Evolutionary conservation across 2,797 vertebrate genomes (phyloP).

Genomic region (Tenualosa thibaudeaui): DNA sequence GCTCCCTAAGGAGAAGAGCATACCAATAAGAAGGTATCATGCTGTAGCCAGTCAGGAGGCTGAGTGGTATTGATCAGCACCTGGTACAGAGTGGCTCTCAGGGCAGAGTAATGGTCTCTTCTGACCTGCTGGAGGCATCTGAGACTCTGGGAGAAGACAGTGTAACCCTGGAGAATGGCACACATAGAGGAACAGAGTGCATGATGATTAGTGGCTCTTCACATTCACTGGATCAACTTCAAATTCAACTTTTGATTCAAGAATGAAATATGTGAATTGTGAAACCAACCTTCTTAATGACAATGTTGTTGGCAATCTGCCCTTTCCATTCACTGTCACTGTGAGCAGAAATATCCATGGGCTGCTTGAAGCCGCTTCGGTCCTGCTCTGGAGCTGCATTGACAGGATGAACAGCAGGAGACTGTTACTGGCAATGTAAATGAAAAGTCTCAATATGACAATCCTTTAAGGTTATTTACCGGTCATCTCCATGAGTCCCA

Average conservation of each 20-base stretch:
- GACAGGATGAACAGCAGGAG: background rate
- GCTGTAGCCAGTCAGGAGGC: slow-evolving; percentile 83
- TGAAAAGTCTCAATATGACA: background rate
- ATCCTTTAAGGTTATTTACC: slow-evolving; percentile 52
- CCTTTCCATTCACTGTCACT: slow-evolving; percentile 93
- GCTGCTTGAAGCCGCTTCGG: slow-evolving; percentile 80
- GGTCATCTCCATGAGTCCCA: slow-evolving; percentile 53
- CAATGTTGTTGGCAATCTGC: slow-evolving; percentile 85
- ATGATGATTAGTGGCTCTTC: background rate
- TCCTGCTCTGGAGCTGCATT: slow-evolving; percentile 60
- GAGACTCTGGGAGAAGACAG: slow-evolving; percentile 85
- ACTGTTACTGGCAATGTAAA: background rate
- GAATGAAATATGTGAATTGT: background rate
- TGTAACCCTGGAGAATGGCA: slow-evolving; percentile 72
- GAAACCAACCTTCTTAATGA: slow-evolving; percentile 86
- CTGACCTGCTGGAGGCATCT: slow-evolving; percentile 81
- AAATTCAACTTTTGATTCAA: background rate
- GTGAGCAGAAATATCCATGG: slow-evolving; percentile 87
- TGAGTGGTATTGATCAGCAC: slow-evolving; percentile 78
- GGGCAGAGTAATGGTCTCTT: slow-evolving; percentile 96
- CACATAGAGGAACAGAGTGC: slow-evolving; percentile 24
- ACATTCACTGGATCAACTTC: background rate
- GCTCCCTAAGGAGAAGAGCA: too few relatives aligned
- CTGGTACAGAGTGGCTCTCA: slow-evolving; percentile 94
- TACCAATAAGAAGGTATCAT: slow-evolving; percentile 78